Evolutionary conservation across 2,113 vertebrate species (phyloP), one percentile per base, ranked within the genome.

Genomic region (Dolichallabes microphthalmus): DNA sequence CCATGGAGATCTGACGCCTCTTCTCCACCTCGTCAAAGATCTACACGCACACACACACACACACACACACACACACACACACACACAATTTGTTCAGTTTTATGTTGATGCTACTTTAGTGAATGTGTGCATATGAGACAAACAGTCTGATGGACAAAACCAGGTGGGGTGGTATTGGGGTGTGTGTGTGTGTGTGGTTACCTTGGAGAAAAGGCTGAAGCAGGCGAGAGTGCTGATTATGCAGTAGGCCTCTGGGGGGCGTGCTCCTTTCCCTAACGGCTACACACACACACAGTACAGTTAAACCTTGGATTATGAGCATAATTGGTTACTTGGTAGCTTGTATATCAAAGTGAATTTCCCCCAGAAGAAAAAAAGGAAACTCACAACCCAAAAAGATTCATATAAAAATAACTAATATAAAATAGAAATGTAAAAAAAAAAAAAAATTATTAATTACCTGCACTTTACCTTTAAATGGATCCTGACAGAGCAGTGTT

Each of bases 1-100:
- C 96, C 93, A 93, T 89, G 79, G 95, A 95, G 88, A 96, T 96
- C 91, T 96, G 95, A 1, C 96, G 92, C 17, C 96, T 89, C 91
- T 96, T 97, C 91, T 97, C 96, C 88, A 97, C 96, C 87, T 97
- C 96, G 0, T 97, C 96, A 90, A 97, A 93, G 85, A 97, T 96
- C 96, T 96, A 85, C 63, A 78, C 13, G 63, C 25, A 63, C 58
- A 81, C 63, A 71, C 39, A 17, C 53, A 74, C 50, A 69, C 53
- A 53, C 63, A 73, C 77, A 63, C 66, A 60, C 30, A 13, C 66
- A 82, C 58, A 30, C 14, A 63, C n/a, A 63, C 60, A n/a, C n/a
- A 35, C 32, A 35, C 2, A 2, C 2, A 35, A 35, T 35, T 35
- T 35, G 9, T 15, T 32, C 53, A 69, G 32, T 13, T 30, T 80